A percentile compares a stretch with the other conserved stretches of the same genome.
Conservation (phyloP, 2,113 vertebrate species). For the Notiomystis cincta region DNA sequence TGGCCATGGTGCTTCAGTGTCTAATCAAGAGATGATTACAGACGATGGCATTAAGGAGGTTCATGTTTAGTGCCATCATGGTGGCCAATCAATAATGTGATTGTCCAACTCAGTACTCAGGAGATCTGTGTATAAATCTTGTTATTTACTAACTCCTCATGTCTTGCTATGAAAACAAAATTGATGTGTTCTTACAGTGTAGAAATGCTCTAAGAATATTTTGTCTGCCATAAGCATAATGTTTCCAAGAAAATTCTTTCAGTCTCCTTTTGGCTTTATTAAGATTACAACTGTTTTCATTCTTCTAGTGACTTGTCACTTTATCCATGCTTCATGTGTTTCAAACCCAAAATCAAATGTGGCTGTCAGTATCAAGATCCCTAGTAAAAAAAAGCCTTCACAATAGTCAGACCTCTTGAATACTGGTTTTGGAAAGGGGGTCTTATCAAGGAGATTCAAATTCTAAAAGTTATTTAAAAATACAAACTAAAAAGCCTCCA, state of each 20-base stretch:
- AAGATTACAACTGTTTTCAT: neutral
- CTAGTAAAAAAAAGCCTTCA: neutral
- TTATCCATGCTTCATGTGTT: neutral
- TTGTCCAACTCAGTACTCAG: neutral
- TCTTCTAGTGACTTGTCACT: neutral
- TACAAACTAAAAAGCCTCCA: neutral
- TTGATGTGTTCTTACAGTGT: neutral
- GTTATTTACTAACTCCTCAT: slow-evolving; percentile 22
- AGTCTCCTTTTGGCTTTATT: neutral
- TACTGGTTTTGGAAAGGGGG: neutral
- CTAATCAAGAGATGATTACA: slow-evolving; percentile 43
- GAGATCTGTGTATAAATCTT: slow-evolving; percentile 1
- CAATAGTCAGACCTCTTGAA: neutral
- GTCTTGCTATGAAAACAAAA: slow-evolving; percentile 2
- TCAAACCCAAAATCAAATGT: neutral
- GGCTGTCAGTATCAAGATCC: neutral
- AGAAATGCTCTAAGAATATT: slow-evolving; percentile 7
- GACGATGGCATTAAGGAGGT: slow-evolving; percentile 7
- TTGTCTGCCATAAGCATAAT: neutral
- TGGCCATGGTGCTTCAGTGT: neutral
- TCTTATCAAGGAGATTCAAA: neutral
- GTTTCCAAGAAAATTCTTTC: neutral
- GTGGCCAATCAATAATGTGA: slow-evolving; percentile 21
- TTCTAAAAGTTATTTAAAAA: neutral
- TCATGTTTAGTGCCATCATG: slow-evolving; percentile 45